Evolutionary conservation across 2,888 invertebrate genomes (phyloP).

Genomic region (Xestia rhomboidea): DNA sequence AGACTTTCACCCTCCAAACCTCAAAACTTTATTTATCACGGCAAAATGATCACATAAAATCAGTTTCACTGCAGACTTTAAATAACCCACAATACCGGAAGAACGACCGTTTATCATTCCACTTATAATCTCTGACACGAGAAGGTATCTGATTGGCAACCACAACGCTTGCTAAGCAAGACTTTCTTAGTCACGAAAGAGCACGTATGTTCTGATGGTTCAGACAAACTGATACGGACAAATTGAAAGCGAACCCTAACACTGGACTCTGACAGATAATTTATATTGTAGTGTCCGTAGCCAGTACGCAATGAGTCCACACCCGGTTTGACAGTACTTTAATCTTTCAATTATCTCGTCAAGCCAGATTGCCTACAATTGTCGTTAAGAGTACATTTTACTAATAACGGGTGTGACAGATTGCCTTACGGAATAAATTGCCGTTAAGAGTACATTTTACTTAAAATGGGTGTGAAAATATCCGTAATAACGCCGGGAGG

Average conservation of each 20-base stretch:
- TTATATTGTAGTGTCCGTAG: not conserved
- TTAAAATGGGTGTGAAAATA: not conserved
- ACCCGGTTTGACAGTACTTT: no score
- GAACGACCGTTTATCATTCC: not conserved
- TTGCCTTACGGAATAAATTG: not conserved
- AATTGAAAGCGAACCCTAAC: not conserved
- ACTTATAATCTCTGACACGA: not conserved
- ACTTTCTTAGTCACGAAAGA: not conserved
- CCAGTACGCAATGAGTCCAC: no score
- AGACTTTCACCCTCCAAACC: no score
- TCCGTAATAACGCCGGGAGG: not conserved
- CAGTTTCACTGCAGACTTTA: not conserved
- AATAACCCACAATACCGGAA: not conserved
- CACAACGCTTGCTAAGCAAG: conserved; percentile 7
- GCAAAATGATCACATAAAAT: not conserved
- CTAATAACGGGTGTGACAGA: not conserved
- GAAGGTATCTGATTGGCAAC: conserved; percentile 26
- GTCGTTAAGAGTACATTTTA: not conserved
- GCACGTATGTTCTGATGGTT: not conserved
- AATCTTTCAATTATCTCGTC: not conserved
- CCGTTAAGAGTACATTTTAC: not conserved
- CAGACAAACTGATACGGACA: not conserved
- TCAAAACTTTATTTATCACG: not conserved
- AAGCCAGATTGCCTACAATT: not conserved
- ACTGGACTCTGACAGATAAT: not conserved